phyloP scores from a whole-genome alignment of 1,140 invertebrate species.

The Drosophila littoralis region DNA sequence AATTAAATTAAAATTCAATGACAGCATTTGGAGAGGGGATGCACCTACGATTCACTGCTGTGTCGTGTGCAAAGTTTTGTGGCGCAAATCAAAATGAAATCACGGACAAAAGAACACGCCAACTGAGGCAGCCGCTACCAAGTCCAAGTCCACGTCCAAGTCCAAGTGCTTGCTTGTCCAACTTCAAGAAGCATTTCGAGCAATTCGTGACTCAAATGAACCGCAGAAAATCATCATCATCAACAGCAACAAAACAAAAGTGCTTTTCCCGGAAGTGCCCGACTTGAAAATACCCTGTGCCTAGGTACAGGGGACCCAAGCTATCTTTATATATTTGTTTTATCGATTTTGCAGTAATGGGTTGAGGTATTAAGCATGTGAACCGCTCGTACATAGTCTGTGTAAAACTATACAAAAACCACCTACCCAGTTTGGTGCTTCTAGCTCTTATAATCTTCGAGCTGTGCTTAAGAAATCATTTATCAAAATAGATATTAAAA shows the following conservation, averaged over 20 bases:
- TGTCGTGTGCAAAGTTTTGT: constrained; percentile 64
- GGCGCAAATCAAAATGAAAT: constrained; percentile 81
- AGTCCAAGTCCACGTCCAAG: constrained; percentile 40
- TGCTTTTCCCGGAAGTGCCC: too few relatives aligned
- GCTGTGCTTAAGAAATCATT: too few relatives aligned
- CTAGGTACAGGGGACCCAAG: too few relatives aligned
- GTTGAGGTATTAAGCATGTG: too few relatives aligned
- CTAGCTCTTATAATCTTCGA: too few relatives aligned
- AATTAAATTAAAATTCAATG: constrained; percentile 83
- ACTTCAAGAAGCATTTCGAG: constrained; percentile 62
- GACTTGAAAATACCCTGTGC: too few relatives aligned
- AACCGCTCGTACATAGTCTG: too few relatives aligned
- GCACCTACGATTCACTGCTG: constrained; percentile 65
- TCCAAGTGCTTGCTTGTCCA: constrained; percentile 48
- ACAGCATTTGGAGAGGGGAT: constrained; percentile 46
- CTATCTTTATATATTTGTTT: too few relatives aligned
- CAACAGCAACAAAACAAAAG: constrained; percentile 31
- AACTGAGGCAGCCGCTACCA: constrained; percentile 24
- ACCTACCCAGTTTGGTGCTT: too few relatives aligned
- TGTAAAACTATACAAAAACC: too few relatives aligned
- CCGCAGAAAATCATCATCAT: constrained; percentile 74
- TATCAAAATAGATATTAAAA: too few relatives aligned
- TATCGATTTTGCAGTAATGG: too few relatives aligned
- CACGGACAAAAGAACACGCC: constrained; percentile 80
- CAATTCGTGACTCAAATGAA: constrained; percentile 81